phyloP scores from a whole-genome alignment of 1,140 invertebrate genomes.

The Melanaphis sacchari region DNA sequence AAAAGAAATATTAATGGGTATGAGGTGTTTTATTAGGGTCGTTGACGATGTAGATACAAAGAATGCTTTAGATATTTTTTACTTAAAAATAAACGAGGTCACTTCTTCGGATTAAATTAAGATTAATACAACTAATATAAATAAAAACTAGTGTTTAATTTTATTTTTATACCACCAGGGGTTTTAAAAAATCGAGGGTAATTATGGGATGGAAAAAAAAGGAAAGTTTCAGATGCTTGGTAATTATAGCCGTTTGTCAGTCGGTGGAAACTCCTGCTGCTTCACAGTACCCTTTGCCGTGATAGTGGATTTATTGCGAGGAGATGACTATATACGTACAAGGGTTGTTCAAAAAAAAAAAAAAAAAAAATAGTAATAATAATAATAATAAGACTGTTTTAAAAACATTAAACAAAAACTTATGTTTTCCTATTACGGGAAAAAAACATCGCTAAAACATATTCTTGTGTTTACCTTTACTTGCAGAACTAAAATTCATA shows the following conservation, averaged over 20 bases:
- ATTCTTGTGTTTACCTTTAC: neutral
- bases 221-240: slow-evolving; percentile 48
- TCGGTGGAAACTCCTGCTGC: slow-evolving; percentile 20
- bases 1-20: slow-evolving; percentile 23
- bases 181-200: slow-evolving; percentile 49
- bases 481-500: neutral
- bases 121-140: slow-evolving; percentile 50
- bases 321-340: neutral
- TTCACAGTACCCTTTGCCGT: neutral
- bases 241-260: slow-evolving; percentile 56
- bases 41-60: slow-evolving; percentile 19
- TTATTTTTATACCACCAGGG: slow-evolving; percentile 27
- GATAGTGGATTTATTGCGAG: slow-evolving; percentile 1
- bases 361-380: neutral
- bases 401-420: neutral
- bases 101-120: slow-evolving; percentile 46
- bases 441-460: neutral
- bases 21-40: slow-evolving; percentile 40
- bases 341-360: neutral
- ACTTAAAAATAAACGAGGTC: slow-evolving; percentile 50
- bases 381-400: neutral
- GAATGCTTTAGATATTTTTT: slow-evolving; percentile 19
- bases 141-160: slow-evolving; percentile 45
- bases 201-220: slow-evolving; percentile 18
- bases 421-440: neutral